Evolutionary conservation across 2,888 invertebrate species (phyloP).

Genomic region (Pyrrhia umbra): DNA sequence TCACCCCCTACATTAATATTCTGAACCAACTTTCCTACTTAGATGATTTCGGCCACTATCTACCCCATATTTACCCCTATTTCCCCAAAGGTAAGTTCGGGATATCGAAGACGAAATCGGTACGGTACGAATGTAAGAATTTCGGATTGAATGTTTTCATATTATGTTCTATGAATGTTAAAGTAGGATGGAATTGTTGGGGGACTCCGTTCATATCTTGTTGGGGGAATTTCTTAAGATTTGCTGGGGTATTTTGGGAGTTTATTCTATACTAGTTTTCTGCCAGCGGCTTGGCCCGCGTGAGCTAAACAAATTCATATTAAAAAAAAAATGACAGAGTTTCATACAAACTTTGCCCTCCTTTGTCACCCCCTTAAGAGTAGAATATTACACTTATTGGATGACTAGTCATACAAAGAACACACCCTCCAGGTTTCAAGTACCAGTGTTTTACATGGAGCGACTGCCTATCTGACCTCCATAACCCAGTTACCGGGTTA

Average conservation of each 20-base stretch:
- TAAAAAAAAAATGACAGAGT: too few species aligned
- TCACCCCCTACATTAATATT: conserved; percentile 61
- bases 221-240: not conserved
- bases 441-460: too few species aligned
- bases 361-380: too few species aligned
- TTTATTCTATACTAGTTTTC: not conserved
- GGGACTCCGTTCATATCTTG: conserved; percentile 18
- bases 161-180: conserved; percentile 55
- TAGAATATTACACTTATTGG: too few species aligned
- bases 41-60: conserved; percentile 62
- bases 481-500: too few species aligned
- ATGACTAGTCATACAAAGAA: too few species aligned
- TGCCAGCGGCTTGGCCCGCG: too few species aligned
- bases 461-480: too few species aligned
- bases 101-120: conserved; percentile 44
- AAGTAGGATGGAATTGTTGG: conserved; percentile 41
- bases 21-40: conserved; percentile 65
- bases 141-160: conserved; percentile 44
- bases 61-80: conserved; percentile 54
- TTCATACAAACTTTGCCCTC: too few species aligned
- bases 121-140: conserved; percentile 38
- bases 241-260: not conserved
- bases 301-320: too few species aligned
- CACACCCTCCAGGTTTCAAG: too few species aligned
- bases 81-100: conserved; percentile 35